Base-by-base conservation (phyloP, 1,140 invertebrate species). In the Heterodera carotae region DNA sequence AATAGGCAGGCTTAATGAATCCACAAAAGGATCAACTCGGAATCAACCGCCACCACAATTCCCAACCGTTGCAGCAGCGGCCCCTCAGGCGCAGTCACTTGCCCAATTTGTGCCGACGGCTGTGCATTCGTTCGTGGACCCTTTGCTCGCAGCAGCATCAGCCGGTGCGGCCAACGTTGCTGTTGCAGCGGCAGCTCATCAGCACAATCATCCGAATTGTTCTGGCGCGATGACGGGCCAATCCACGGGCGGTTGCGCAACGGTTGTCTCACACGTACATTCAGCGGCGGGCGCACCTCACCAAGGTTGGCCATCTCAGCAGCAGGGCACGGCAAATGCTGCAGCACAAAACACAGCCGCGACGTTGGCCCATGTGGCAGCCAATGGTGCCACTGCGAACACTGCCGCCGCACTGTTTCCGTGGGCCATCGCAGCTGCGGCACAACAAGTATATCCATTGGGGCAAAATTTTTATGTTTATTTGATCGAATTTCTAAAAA, bases 401-500 rank as follows among this genome's bases (percentile, higher is more conserved):
- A 56, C 48, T 18, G 22, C 48, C 5, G 62, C 62, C 10, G 62
- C 62, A 34, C 71, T 74, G 33, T 74, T 74, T 36, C 72, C 72
- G 25, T 74, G 72, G 72, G 72, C 72, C 59, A 64, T 74, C 59
- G 72, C 72, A 22, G 72, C 72, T 7, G 72, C 72, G n/a, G 72
- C 72, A 18, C 72, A 74, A 34, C 72, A 74, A 31, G 72, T 53
- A 7, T 29, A 29, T 25, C 12, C 6, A 43, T 43, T 43, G 39
- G 39, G 39, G n/a, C n/a, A n/a, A n/a, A n/a, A n/a, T n/a, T n/a
- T n/a, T n/a, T 43, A 8, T 43, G 39, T 0, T 43, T 43, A 8
- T 12, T 43, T 43, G 39, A 56, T 56, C 18, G 5, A 22, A 15
- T 56, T 56, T 56, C 2, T 56, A 6, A n/a, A 43, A 43, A 7